These are phyloP conservation scores for Orthonychiurus folsomi DNA, from an alignment of 2,888 invertebrate genomes.

Conservation along the genomic window DNA sequence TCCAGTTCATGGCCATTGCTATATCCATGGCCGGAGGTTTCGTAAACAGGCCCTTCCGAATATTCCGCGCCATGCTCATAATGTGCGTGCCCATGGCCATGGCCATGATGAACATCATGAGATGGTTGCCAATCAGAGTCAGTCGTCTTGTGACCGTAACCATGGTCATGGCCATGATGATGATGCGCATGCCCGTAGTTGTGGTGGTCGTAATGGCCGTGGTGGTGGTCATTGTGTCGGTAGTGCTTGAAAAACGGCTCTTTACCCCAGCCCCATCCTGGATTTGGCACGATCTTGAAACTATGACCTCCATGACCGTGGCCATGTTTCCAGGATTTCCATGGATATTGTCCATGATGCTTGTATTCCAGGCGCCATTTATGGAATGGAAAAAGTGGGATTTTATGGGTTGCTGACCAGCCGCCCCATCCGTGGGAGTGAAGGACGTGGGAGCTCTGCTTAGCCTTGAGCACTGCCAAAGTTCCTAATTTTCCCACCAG, in stretches of 20 bases:
- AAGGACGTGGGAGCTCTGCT: background rate
- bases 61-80: background rate
- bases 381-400: too few relatives aligned
- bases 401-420: background rate
- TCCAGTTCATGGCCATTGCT: too few relatives aligned
- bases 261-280: too few relatives aligned
- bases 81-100: background rate
- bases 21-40: background rate
- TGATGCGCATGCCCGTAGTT: background rate
- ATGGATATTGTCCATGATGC: background rate
- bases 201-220: background rate
- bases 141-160: background rate
- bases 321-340: background rate
- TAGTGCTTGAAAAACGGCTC: background rate
- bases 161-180: background rate
- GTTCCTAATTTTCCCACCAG: background rate
- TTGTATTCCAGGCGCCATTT: background rate
- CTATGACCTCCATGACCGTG: too few relatives aligned
- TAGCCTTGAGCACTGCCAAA: background rate
- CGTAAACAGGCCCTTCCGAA: background rate
- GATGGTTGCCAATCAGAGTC: background rate
- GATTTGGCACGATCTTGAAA: too few relatives aligned
- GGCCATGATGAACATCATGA: background rate
- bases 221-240: too few relatives aligned
- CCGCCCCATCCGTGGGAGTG: background rate